These are phyloP conservation scores for Anastrepha obliqua DNA, from an alignment of 1,140 invertebrate genomes.

Conservation along the genomic window DNA sequence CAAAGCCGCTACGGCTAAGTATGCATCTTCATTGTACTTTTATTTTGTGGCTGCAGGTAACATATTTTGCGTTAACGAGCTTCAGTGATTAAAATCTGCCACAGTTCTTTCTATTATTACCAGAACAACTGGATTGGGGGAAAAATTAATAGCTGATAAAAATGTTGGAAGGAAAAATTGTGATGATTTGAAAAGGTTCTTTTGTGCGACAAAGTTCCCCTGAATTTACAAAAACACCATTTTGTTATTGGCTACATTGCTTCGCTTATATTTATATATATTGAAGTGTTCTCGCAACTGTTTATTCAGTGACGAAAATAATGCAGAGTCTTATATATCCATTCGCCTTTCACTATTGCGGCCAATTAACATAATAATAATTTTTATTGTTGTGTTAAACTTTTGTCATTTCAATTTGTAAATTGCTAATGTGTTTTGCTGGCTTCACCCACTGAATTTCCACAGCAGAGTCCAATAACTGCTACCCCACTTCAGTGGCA, in stretches of 20 bases:
- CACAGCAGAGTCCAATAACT: not conserved
- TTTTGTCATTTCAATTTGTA: conserved; percentile 27
- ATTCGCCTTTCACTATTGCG: not conserved
- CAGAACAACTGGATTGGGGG: not conserved
- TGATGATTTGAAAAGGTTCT: too few species aligned
- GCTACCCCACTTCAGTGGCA: not conserved
- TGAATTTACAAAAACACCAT: too few species aligned
- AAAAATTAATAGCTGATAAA: not conserved
- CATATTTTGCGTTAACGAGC: not conserved
- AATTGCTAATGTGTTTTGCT: not conserved
- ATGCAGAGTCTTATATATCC: not conserved
- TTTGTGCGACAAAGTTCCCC: too few species aligned
- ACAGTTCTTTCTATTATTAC: not conserved
- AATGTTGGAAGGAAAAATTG: not conserved
- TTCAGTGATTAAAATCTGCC: not conserved
- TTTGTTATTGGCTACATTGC: too few species aligned
- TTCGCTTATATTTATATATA: too few species aligned
- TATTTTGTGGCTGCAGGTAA: not conserved
- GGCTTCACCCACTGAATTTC: not conserved
- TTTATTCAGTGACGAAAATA: not conserved
- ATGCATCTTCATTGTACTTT: not conserved
- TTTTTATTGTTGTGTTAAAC: conserved; percentile 13
- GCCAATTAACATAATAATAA: conserved; percentile 13
- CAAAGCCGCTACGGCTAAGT: not conserved
- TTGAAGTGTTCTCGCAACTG: too few species aligned